Percentiles rank a stretch among this genome's conserved stretches.
These are phyloP conservation scores for Thalassoma bifasciatum DNA, from an alignment of 2,113 vertebrate species.

Conservation along the genomic window DNA sequence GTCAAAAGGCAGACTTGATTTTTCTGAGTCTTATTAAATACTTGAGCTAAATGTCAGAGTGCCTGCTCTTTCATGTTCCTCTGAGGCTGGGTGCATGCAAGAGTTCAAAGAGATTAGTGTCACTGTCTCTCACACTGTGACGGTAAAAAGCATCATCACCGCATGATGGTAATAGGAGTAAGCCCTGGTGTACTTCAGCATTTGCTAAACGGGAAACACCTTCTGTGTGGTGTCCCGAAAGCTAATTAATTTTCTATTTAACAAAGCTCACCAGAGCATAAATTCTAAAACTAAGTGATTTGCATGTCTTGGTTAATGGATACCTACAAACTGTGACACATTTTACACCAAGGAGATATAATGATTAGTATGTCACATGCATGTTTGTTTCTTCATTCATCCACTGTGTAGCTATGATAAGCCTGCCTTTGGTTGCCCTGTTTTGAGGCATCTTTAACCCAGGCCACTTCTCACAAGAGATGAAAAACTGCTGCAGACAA, in stretches of 20 bases:
- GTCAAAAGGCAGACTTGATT: conserved; percentile 18
- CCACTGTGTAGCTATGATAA: background rate
- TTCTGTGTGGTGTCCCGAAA: background rate
- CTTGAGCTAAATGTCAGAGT: conserved; percentile 28
- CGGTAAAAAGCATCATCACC: conserved; percentile 22
- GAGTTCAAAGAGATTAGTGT: conserved; percentile 45
- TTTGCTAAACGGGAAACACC: background rate
- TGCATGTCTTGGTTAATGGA: background rate
- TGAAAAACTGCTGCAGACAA: background rate
- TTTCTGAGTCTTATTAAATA: conserved; percentile 11
- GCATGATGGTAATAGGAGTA: conserved; percentile 3
- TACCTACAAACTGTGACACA: background rate
- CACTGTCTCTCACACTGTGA: conserved; percentile 29
- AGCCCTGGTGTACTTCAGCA: background rate
- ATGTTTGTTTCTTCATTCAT: background rate
- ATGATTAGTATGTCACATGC: background rate
- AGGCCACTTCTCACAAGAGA: background rate
- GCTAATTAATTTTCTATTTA: background rate
- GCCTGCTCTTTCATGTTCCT: conserved; percentile 24
- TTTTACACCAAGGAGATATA: background rate
- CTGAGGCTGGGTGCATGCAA: conserved; percentile 3
- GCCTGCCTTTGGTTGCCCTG: background rate
- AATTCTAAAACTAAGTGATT: conserved; percentile 5
- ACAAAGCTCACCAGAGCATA: conserved; percentile 13
- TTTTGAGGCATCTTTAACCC: conserved; percentile 24